Conservation (phyloP, 2,888 invertebrate genomes). For the Rhingia campestris region DNA sequence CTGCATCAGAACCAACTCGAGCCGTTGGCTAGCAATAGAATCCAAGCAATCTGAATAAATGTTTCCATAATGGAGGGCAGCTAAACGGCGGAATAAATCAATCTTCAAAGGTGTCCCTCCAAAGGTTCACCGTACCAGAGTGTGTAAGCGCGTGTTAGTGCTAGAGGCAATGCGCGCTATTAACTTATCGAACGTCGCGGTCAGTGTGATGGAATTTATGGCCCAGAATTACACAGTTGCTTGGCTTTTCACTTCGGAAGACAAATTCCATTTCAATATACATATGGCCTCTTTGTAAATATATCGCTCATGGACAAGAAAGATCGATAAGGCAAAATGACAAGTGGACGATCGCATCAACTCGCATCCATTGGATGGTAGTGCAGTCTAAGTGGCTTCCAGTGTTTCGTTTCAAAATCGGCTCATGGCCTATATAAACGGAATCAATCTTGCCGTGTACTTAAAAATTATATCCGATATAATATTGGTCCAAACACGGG, state of each 20-base stretch:
- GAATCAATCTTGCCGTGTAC: slow-evolving; percentile 9
- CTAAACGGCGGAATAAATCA: slow-evolving; percentile 53
- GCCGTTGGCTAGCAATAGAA: slow-evolving; percentile 21
- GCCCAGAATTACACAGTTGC: slow-evolving; percentile 5
- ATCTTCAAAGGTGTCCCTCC: slow-evolving; percentile 14
- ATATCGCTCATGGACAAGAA: slow-evolving; percentile 15
- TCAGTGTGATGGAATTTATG: slow-evolving; percentile 24
- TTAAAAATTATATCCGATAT: not conserved
- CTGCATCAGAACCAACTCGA: slow-evolving; percentile 9
- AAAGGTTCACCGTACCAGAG: not conserved
- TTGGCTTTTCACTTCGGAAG: not conserved
- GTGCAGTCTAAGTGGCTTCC: slow-evolving; percentile 43
- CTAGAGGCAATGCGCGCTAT: slow-evolving; percentile 26
- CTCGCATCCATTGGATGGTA: not conserved
- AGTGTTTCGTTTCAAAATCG: slow-evolving; percentile 37
- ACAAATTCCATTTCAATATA: slow-evolving; percentile 42
- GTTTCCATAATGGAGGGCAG: slow-evolving; percentile 49
- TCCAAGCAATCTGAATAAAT: slow-evolving; percentile 58
- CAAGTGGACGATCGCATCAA: slow-evolving; percentile 15
- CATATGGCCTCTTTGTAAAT: slow-evolving; percentile 32
- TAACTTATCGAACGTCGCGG: slow-evolving; percentile 38
- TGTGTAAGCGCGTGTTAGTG: not conserved
- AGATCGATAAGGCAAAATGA: slow-evolving; percentile 2
- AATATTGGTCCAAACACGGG: not conserved
- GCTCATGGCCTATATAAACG: slow-evolving; percentile 5